phyloP scores from a whole-genome alignment of 2,888 invertebrate species.

The Ornithoptera priamus region DNA sequence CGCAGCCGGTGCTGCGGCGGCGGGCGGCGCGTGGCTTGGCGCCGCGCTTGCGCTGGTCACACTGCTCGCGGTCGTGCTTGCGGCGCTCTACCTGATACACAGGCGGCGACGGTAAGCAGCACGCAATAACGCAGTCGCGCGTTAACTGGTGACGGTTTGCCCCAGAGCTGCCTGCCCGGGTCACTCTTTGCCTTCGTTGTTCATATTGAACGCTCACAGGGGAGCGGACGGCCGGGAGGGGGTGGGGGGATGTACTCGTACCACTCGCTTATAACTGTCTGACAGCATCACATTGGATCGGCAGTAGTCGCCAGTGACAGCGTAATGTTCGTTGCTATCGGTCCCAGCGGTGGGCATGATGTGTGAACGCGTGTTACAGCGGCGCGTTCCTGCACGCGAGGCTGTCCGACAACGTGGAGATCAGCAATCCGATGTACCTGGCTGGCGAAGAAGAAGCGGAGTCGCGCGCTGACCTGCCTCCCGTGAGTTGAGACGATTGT shows the following conservation, averaged over 20 bases:
- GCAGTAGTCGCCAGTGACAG: no score
- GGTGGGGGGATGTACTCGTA: no score
- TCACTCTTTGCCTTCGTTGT: no score
- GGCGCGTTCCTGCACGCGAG: slow-evolving; percentile 88
- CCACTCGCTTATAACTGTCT: no score
- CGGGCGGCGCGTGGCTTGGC: slow-evolving; percentile 49
- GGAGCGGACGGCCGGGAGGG: no score
- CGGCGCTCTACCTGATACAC: slow-evolving; percentile 51
- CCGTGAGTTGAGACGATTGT: slow-evolving; percentile 17
- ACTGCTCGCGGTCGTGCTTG: slow-evolving; percentile 49
- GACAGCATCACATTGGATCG: no score
- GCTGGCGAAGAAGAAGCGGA: slow-evolving; percentile 84
- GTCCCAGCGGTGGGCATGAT: not conserved
- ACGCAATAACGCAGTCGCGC: no score
- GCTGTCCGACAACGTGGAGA: slow-evolving; percentile 91
- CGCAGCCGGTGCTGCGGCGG: slow-evolving; percentile 33
- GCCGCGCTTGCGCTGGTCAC: slow-evolving; percentile 48
- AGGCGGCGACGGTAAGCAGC: slow-evolving; percentile 65
- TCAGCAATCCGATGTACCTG: slow-evolving; percentile 92
- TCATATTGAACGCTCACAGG: no score
- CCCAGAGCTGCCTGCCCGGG: no score
- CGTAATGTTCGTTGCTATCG: no score
- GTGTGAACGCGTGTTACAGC: slow-evolving; percentile 48
- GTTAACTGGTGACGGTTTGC: no score
- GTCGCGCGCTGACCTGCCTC: slow-evolving; percentile 36